Base-by-base conservation (phyloP, 2,113 vertebrate species). In the Oryzias curvinotus region DNA sequence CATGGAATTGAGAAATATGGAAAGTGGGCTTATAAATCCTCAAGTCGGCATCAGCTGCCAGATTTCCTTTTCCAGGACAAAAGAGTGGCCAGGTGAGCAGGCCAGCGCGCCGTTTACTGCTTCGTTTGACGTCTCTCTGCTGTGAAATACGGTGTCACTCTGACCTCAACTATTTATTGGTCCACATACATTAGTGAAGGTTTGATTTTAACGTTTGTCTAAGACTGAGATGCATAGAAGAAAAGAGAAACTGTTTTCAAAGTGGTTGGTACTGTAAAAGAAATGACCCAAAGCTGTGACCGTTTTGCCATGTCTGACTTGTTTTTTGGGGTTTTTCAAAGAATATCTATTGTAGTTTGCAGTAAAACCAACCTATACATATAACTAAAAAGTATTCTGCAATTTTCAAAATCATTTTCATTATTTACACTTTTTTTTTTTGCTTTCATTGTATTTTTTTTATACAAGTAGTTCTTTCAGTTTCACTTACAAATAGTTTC, bases 61-160 rank as follows among this genome's bases (percentile, higher is more conserved):
- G 82, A 63, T 82, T 85, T 79, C 62, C 70, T 77, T 73, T 36
- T 66, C 59, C 60, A 41, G 14, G 19, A 62, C 57, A 49, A 12
- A 48, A 46, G 71, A 73, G 72, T 69, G 78, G 48, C 77, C 76
- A 70, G 82, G 82, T 86, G 82, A 80, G 68, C 17, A 48, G 70
- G 83, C 72, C 66, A 52, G 23, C 62, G 76, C 46, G n/a, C 68
- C 48, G 63, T 84, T 83, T 80, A 83, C 58, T 68, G 78, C 70
- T 72, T 30, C 64, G 73, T 74, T 80, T 84, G 74, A 86, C 73
- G 77, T 82, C 56, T 69, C 49, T 73, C 59, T 49, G 7, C 73
- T 49, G 23, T 86, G 71, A 88, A 90, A 87, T 82, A 86, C 54
- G 56, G 68, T 73, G 81, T 84, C 85, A 65, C 46, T 85, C 58